These are phyloP conservation scores for Amia ocellicauda DNA, from an alignment of 2,113 vertebrate species.

Conservation along the genomic window DNA sequence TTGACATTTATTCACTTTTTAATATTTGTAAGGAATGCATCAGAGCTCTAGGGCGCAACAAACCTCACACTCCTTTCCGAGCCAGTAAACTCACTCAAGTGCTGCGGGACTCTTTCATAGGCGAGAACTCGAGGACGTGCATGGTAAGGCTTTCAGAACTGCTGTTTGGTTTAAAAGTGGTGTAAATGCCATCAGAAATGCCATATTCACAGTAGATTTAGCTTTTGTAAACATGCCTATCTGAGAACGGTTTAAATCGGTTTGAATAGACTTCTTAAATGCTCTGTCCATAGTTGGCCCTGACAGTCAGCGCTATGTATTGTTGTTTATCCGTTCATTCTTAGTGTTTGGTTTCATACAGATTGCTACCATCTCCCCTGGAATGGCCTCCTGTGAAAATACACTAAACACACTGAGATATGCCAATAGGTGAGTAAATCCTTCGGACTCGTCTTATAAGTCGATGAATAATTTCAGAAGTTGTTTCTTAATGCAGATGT, in stretches of 20 bases:
- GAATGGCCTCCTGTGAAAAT: conserved; percentile 98
- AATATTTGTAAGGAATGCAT: conserved; percentile 90
- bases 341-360: too few species aligned
- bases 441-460: neutral
- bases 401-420: conserved; percentile 96
- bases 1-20: too few species aligned
- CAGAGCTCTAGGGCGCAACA: conserved; percentile 92
- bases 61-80: conserved; percentile 94
- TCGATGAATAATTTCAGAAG: neutral
- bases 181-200: neutral
- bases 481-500: neutral
- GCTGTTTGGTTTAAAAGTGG: neutral
- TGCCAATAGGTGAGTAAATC: conserved; percentile 84
- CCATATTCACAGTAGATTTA: too few species aligned
- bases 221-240: too few species aligned
- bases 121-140: conserved; percentile 96
- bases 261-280: too few species aligned
- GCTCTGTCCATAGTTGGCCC: too few species aligned
- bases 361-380: conserved; percentile 97
- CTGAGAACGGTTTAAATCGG: too few species aligned
- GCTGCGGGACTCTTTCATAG: conserved; percentile 94
- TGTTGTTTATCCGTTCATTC: too few species aligned
- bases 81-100: conserved; percentile 98
- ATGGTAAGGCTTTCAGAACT: conserved; percentile 77
- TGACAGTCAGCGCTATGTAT: too few species aligned